Evolutionary conservation across 2,113 vertebrate species (phyloP), one percentile per base, ranked within the genome.

Genomic region (Neoarius graeffei): DNA sequence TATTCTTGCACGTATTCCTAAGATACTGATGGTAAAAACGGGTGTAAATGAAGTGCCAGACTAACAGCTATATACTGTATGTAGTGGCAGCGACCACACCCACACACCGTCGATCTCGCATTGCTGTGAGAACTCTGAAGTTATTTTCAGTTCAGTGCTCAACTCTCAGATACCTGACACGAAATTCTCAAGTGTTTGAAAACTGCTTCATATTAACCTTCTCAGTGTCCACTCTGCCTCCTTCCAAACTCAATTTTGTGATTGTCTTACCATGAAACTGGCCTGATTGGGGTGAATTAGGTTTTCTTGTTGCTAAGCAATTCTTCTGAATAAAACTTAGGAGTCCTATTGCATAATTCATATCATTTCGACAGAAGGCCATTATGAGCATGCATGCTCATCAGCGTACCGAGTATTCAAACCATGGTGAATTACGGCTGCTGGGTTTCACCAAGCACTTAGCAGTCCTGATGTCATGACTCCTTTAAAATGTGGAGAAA

Each of bases 171-270:
- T 20, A 59, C 80, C 80, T 60, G 35, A 82, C 20, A 42, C 50
- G 14, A 23, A 57, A 25, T 23, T 76, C 57, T n/a, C 27, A 27
- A n/a, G 10, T 60, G 62, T 79, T 81, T 88, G 87, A 83, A 81
- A 77, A 23, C 20, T 79, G n/a, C 19, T 50, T 67, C 71, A 3
- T 50, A 85, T 50, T 80, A 62, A 62, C 59, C 60, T 77, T 56
- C 66, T 74, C 59, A 62, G 80, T 30, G 11, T 62, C 57, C 54
- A 82, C 56, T 42, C 15, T 27, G 60, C n/a, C 80, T 7, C 10
- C 76, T 86, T 62, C 69, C 83, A 83, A 66, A 71, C 57, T 88
- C 52, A 71, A 50, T 82, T 89, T n/a, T 74, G 67, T 42, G 25
- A 66, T 48, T 86, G 66, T 86, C 60, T 86, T 64, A 48, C 50